Evolutionary conservation across 64 coral and sea anemone species (phyloP), one percentile per base, ranked within the genome.

Genomic region (Astreopora myriophthalma): DNA sequence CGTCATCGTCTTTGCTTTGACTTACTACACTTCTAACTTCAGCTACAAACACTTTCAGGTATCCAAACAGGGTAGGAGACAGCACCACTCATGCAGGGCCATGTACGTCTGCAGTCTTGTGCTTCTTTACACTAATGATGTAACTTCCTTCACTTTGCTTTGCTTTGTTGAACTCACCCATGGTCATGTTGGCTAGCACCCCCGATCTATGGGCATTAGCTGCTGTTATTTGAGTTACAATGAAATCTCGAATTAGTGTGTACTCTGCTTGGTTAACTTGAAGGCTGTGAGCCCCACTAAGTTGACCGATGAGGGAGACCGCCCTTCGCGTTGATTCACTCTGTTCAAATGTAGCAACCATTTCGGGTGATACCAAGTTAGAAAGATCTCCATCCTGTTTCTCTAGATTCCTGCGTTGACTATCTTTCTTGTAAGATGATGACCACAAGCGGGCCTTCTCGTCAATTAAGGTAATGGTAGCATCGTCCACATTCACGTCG

Each of bases 41-140:
- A 26, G 39, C 24, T 34, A 86, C 25, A 36, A 25, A 86, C n/a
- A 86, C 46, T 70, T 38, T 3, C 24, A 65, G 42, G 25, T 86
- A 86, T 24, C 17, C 40, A 8, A 36, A 66, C 14, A 86, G 27
- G 0, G 60, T 25, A 7, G 30, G 20, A n/a, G 67, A 55, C 19
- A 87, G 13, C 16, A 72, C 64, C 1, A 92, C 34, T 17, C 33
- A 52, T 19, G 71, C 90, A 46, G 90, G 90, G 27, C 81, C 90
- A 27, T 92, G 90, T 22, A 71, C 71, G 6, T 65, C 62, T 26
- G 62, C 39, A 6, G 84, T 87, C 51, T 93, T 93, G 44, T 93
- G 91, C 12, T 87, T 61, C 24, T 80, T 61, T 2, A 93, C 84
- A 19, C 62, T 40, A 5, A 93, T 85, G 83, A 78, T 29, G 9